Conservation (phyloP, 2,113 vertebrate genomes). For the Drymodes brunneopygia region DNA sequence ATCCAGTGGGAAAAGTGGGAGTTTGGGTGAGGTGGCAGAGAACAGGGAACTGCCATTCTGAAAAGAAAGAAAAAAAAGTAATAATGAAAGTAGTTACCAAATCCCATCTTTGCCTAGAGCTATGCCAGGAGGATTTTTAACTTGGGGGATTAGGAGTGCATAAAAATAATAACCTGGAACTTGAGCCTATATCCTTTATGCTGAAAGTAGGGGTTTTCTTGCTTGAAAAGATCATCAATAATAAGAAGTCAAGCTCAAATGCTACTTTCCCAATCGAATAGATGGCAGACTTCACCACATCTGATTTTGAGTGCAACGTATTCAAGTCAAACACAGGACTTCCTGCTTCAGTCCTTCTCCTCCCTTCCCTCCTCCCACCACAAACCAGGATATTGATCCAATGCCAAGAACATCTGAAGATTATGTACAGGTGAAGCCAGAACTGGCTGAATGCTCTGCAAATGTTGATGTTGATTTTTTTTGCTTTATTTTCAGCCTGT, state of each 20-base stretch:
- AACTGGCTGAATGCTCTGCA: not conserved
- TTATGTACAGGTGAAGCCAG: not conserved
- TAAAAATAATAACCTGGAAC: not conserved
- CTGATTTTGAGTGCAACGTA: not conserved
- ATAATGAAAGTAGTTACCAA: not conserved
- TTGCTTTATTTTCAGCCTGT: not conserved
- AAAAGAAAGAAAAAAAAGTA: not conserved
- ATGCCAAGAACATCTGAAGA: not conserved
- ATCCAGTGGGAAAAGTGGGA: not conserved
- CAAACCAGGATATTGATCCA: not conserved
- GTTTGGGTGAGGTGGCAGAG: not conserved
- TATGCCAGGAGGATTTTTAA: not conserved
- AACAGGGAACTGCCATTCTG: not conserved
- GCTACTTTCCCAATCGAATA: not conserved
- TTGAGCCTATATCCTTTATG: not conserved
- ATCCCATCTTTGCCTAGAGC: not conserved
- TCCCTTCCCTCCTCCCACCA: not conserved
- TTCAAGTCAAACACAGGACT: not conserved
- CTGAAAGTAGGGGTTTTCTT: not conserved
- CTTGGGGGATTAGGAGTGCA: not conserved
- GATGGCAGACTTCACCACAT: not conserved
- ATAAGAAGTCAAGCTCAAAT: not conserved
- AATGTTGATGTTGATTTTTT: not conserved
- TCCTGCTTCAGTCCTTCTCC: not conserved
- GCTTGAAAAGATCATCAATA: not conserved